A percentile compares a stretch with the other conserved stretches of the same genome.
Evolutionary conservation across 2,888 invertebrate genomes (phyloP).

Genomic region (Xestia c-nigrum): DNA sequence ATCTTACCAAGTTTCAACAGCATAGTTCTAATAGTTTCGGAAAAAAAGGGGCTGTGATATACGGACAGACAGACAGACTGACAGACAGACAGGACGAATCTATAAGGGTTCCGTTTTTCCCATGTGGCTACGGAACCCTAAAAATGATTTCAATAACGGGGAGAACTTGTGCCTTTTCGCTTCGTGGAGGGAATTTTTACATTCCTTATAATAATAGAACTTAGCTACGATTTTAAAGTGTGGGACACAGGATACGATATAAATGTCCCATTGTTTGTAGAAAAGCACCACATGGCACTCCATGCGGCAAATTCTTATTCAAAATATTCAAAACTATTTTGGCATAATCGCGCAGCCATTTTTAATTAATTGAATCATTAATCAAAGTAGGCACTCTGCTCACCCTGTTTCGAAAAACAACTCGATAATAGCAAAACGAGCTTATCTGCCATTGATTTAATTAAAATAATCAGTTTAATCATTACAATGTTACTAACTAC

Average conservation of each 20-base stretch:
- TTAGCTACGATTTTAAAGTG: not conserved
- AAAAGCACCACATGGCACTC: not conserved
- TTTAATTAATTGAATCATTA: not conserved
- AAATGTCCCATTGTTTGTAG: not conserved
- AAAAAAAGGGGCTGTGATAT: no score
- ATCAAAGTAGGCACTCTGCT: not conserved
- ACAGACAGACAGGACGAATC: no score
- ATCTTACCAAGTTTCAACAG: no score
- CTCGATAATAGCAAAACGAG: not conserved
- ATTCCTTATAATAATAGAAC: not conserved
- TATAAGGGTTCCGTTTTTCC: no score
- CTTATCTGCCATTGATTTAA: slow-evolving; percentile 26
- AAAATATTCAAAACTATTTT: not conserved
- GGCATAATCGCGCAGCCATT: not conserved
- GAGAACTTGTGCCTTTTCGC: no score
- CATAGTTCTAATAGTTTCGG: no score
- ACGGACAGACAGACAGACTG: no score
- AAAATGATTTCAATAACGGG: no score
- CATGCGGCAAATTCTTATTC: not conserved
- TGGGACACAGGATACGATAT: not conserved
- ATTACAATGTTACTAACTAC: slow-evolving; percentile 8
- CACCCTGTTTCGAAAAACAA: not conserved
- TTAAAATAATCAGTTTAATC: slow-evolving; percentile 49
- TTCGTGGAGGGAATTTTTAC: no score
- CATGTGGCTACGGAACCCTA: no score